Base-by-base conservation (phyloP, 2,113 vertebrate species). In the Bubo blakistoni region DNA sequence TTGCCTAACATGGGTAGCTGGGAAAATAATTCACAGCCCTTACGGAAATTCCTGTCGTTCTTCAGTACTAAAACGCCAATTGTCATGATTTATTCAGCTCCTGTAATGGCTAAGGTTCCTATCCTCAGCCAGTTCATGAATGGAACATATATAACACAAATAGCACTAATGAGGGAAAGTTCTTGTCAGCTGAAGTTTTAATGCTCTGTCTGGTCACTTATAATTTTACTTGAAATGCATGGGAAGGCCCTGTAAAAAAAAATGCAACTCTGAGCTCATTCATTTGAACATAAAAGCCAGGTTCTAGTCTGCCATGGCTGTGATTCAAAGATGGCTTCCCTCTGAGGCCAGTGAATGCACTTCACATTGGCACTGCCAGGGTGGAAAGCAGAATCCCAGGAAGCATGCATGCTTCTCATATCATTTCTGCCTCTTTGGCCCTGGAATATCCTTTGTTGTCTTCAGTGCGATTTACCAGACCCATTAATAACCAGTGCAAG, bases 341-440 rank as follows among this genome's bases (percentile, higher is more conserved):
- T 38, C 13, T 27, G 72, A 34, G 85, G 42, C 38, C 10, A 1
- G 10, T 9, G 32, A 38, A 7, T 0, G 0, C 11, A 13, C 25
- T 40, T 19, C 9, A 4, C 5, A 0, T 26, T 9, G 4, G 9
- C 22, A 1, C 16, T 19, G 14, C 34, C 0, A 5, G 4, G 30
- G 3, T 2, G 3, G 34, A 16, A 20, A 42, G 70, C 61, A n/a
- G 78, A 8, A 26, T 58, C 66, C 61, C 24, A 15, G 32, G 58
- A 9, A 17, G 58, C 20, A 0, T 0, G 0, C 0, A 1, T 4
- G 22, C 36, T 40, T 8, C 49, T n/a, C 38, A 3, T 13, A 5
- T 20, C 15, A 7, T 12, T 24, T 16, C 36, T 58, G 63, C 34
- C 42, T 26, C 18, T 5, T 11, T 2, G 8, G n/a, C 46, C 36